Conservation (phyloP, 2,888 invertebrate genomes). For the Ceraclea dissimilis region DNA sequence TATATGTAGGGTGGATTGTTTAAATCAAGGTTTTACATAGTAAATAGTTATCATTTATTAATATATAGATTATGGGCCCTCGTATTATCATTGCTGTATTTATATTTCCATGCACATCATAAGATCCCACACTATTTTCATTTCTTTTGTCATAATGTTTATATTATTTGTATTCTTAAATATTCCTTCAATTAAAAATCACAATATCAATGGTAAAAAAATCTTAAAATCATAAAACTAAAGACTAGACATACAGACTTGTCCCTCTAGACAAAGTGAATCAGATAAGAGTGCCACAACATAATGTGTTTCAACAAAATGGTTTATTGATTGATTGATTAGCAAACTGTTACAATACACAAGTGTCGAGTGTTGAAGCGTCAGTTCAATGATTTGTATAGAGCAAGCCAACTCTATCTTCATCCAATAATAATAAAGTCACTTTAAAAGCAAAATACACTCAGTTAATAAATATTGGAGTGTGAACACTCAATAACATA, state of each 20-base stretch:
- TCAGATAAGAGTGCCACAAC: too few relatives aligned
- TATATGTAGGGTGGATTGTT: too few relatives aligned
- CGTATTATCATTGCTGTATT: background rate
- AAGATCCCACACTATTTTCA: background rate
- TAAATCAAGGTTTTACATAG: too few relatives aligned
- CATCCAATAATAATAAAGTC: too few relatives aligned
- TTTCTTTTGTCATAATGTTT: background rate
- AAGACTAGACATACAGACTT: conserved; percentile 20
- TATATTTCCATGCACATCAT: background rate
- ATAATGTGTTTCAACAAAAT: too few relatives aligned
- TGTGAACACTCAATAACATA: background rate
- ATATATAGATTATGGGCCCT: background rate
- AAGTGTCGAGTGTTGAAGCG: too few relatives aligned
- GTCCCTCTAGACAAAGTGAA: conserved; percentile 3
- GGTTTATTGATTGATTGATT: too few relatives aligned
- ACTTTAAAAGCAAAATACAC: too few relatives aligned
- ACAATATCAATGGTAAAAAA: conserved; percentile 20
- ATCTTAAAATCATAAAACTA: conserved; percentile 14
- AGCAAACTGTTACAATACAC: too few relatives aligned
- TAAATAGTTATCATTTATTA: background rate
- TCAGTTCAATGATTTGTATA: background rate
- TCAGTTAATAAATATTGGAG: too few relatives aligned
- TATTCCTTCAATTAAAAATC: conserved; percentile 10
- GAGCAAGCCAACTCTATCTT: background rate
- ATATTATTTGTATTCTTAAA: background rate